These are phyloP conservation scores for Myotis pilosus DNA, from an alignment of 2,797 vertebrate species.

Conservation along the genomic window DNA sequence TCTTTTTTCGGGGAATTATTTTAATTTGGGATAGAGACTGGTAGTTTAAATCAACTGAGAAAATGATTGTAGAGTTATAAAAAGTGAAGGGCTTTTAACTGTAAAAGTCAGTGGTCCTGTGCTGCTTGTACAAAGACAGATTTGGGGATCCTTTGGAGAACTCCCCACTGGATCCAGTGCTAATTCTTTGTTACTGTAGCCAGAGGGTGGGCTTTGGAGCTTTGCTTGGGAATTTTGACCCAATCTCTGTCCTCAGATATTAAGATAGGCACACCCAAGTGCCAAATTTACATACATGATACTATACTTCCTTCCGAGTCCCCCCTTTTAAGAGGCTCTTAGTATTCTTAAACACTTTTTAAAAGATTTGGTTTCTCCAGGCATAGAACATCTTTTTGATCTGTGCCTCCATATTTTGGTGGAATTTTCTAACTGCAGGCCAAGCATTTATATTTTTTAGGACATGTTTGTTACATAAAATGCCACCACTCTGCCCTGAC, in stretches of 20 bases:
- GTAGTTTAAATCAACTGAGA: constrained; percentile 32
- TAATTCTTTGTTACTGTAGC: constrained; percentile 11
- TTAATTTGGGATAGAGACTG: not conserved
- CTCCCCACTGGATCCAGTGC: not conserved
- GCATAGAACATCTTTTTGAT: not conserved
- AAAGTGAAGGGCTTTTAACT: not conserved
- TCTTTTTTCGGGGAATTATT: not conserved
- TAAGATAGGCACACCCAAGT: not conserved
- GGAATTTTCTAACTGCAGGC: not conserved
- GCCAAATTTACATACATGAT: not conserved
- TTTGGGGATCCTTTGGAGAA: constrained; percentile 15
- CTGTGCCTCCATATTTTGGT: not conserved
- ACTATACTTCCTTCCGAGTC: not conserved
- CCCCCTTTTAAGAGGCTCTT: not conserved
- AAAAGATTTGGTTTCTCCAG: constrained; percentile 23
- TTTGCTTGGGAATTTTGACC: constrained; percentile 14
- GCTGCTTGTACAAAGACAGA: not conserved
- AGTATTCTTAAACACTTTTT: constrained; percentile 40
- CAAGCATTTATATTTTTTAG: not conserved
- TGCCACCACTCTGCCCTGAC: not conserved
- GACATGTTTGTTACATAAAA: not conserved
- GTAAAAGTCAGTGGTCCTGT: constrained; percentile 1
- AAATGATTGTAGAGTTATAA: constrained; percentile 6
- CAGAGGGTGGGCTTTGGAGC: not conserved
- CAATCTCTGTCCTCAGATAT: constrained; percentile 6